Evolutionary conservation across 2,797 vertebrate species (phyloP).

Genomic region (Clarias fuscus): DNA sequence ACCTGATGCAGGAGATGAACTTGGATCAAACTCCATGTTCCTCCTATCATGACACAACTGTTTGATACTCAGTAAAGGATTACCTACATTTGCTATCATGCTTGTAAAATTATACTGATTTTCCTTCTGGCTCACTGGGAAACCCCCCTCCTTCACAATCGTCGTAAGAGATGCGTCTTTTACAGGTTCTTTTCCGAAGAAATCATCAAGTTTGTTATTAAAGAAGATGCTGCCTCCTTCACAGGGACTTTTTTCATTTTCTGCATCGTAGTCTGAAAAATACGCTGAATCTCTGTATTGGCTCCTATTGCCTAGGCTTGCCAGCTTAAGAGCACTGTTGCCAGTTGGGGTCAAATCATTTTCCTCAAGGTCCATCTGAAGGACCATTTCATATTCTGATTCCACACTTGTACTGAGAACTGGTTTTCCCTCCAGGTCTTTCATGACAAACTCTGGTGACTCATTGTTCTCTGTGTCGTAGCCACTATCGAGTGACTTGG

Average conservation of each 20-base stretch:
- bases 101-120: constrained; percentile 53
- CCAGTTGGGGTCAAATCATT: constrained; percentile 62
- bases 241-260: constrained; percentile 78
- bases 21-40: constrained; percentile 39
- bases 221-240: constrained; percentile 73
- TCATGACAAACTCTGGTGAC: constrained; percentile 91
- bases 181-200: constrained; percentile 47
- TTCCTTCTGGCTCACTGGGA: constrained; percentile 52
- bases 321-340: constrained; percentile 70
- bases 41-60: constrained; percentile 41
- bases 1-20: constrained; percentile 49
- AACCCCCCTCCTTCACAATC: constrained; percentile 43
- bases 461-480: constrained; percentile 97
- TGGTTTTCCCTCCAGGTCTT: constrained; percentile 77
- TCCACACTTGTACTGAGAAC: constrained; percentile 63
- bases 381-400: constrained; percentile 66
- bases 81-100: constrained; percentile 56
- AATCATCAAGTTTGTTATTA: constrained; percentile 48
- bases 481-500: constrained; percentile 91
- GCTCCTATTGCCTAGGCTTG: constrained; percentile 76
- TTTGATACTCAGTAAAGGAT: constrained; percentile 47
- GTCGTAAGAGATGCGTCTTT: constrained; percentile 48
- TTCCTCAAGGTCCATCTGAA: constrained; percentile 69
- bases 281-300: constrained; percentile 93
- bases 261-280: constrained; percentile 91